Base-by-base conservation (phyloP, 2,797 vertebrate species). In the Nannoperca obscura region DNA sequence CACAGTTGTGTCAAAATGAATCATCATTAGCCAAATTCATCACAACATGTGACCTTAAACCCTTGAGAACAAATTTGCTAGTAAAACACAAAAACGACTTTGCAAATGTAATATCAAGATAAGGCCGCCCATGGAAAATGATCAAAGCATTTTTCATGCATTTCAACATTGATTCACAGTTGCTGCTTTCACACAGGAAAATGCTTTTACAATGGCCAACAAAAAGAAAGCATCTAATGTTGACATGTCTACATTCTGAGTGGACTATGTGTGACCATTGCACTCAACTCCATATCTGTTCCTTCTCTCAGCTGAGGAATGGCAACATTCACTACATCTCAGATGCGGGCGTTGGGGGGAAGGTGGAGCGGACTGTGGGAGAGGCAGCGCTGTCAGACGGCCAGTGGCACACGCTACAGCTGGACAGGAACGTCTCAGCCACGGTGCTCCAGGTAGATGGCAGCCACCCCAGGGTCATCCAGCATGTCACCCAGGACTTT, bases 241-340 rank as follows among this genome's bases (percentile, higher is more conserved):
- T 38, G 8, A 12, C 17, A 1, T 1, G 10, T 32, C 42, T 49
- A 14, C 62, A 63, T 10, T 19, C 24, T 30, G 17, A 22, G 5
- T 52, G 8, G 36, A 42, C 10, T 2, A 42, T 44, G 6, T 24
- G 4, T 36, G 14, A 19, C 34, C 40, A 3, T 6, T 3, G 1
- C 15, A 65, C 17, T 32, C 3, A 55, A 34, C 30, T 22, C 17
- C 15, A 2, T 53, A 38, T 47, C 2, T 73, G 8, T 38, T 73
- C 3, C 32, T 20, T 71, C 36, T 64, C 20, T 20, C 88, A 99
- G 98, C 91, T 99, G 74, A 98, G 96, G 93, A 97, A 96, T 5
- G 98, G 98, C 24, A 97, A 96, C 92, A 79, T 99, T 50, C 97
- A 98, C 88, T 99, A 98, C 59, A 79, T 96, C 5, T 99, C 98